Base-by-base conservation (phyloP, 2,797 vertebrate species). In the Falco peregrinus region DNA sequence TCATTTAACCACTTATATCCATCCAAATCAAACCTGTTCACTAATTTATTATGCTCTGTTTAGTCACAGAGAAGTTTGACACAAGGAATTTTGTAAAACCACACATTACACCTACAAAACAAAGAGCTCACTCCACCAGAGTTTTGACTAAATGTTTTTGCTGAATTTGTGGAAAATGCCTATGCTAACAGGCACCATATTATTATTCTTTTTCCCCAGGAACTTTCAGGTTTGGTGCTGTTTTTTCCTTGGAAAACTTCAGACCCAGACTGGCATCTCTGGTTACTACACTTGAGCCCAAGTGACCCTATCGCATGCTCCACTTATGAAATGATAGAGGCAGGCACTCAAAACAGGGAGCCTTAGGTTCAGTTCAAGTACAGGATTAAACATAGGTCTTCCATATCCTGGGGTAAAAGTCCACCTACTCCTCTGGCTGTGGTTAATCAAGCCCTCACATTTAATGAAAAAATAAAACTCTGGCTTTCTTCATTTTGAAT, bases 391-490 rank as follows among this genome's bases (percentile, higher is more conserved):
- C 25, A 25, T 47, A 92, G 64, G 18, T 93, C 65, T 93, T 68
- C 37, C 16, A 37, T 83, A 84, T 86, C n/a, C 81, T 61, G 45
- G 48, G 60, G 37, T 92, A 91, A 82, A 51, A 79, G 81, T 79
- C 70, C 37, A 50, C 68, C 60, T 78, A 67, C 75, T 90, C 43
- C 43, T 84, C 60, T 89, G 79, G 56, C 82, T 83, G 60, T 63
- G 59, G 59, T 93, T 84, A 87, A 93, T 95, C 65, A 78, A 79
- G 20, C 11, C 75, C 90, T 93, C 84, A 64, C 22, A 89, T 96
- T 92, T 92, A 75, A 80, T 28, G 3, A 56, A 78, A 91, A 89
- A 69, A 60, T 37, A 31, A 51, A 84, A 56, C 8, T 74, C 59
- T 82, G 65, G 25, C 60, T 31, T 74, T 77, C 71, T 85, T 75